phyloP scores from a whole-genome alignment of 2,888 invertebrate species.

The Melinopterus prodromus region DNA sequence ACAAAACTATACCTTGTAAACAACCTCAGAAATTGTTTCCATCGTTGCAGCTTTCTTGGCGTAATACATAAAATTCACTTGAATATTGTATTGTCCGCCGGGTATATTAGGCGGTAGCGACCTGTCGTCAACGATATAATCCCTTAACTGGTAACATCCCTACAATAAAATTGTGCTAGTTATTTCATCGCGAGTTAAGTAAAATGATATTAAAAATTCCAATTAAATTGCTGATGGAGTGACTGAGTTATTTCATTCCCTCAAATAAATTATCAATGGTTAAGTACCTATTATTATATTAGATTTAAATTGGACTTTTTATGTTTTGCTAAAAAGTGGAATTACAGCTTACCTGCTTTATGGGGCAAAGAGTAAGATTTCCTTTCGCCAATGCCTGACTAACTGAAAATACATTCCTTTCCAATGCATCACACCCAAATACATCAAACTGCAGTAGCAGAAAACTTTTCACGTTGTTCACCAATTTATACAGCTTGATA shows the following conservation, averaged over 20 bases:
- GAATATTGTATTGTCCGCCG: not conserved
- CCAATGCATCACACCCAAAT: not conserved
- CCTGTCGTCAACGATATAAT: not conserved
- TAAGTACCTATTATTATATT: no score
- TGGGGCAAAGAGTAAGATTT: not conserved
- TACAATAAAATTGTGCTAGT: not conserved
- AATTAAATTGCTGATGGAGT: not conserved
- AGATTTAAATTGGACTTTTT: not conserved
- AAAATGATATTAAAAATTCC: not conserved
- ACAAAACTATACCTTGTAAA: not conserved
- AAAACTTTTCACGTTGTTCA: not conserved
- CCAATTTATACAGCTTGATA: not conserved
- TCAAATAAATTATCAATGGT: no score
- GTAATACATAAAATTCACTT: not conserved
- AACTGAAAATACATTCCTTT: not conserved
- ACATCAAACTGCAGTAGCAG: not conserved
- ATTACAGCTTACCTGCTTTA: not conserved
- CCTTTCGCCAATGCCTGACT: not conserved
- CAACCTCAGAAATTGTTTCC: not conserved
- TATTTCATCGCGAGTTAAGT: not conserved
- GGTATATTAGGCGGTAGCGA: not conserved
- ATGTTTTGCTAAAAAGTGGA: not conserved
- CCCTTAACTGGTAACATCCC: not conserved
- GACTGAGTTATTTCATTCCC: no score
- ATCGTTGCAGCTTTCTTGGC: not conserved